Conservation (phyloP, 1,140 invertebrate species). For the Bombus sibiricus region DNA sequence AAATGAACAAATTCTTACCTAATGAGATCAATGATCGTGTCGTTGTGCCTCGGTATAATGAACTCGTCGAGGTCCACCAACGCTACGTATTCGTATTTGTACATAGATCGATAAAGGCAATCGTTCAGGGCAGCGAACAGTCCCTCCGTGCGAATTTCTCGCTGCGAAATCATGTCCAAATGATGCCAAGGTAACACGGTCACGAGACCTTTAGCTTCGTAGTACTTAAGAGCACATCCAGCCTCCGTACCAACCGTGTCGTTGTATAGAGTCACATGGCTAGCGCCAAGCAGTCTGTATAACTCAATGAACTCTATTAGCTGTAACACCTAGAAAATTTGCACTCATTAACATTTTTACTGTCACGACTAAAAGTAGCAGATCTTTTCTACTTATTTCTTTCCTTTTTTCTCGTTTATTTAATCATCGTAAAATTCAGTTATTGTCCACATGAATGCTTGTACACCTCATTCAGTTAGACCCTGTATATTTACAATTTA, state of each 20-base stretch:
- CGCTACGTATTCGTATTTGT: conserved; percentile 90
- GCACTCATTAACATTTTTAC: background rate
- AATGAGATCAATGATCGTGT: conserved; percentile 86
- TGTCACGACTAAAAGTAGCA: background rate
- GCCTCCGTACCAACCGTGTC: conserved; percentile 92
- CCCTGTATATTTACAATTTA: too few species aligned
- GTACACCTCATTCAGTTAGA: too few species aligned
- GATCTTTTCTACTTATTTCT: background rate
- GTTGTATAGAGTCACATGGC: conserved; percentile 96
- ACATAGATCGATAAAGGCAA: conserved; percentile 95
- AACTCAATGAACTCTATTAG: conserved; percentile 96
- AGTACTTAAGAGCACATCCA: conserved; percentile 89
- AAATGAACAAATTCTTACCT: conserved; percentile 78
- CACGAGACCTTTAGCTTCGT: conserved; percentile 86
- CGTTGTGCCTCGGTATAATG: conserved; percentile 91
- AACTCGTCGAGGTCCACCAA: conserved; percentile 96
- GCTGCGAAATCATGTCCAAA: conserved; percentile 93
- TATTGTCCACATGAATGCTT: too few species aligned
- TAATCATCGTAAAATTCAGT: too few species aligned
- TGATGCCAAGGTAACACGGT: conserved; percentile 93
- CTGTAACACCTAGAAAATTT: conserved; percentile 86
- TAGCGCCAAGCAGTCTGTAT: conserved; percentile 92
- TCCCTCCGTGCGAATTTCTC: conserved; percentile 95
- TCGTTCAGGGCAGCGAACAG: conserved; percentile 96
- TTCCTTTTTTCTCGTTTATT: too few species aligned